phyloP scores from a whole-genome alignment of 2,797 vertebrate genomes.

The Aplochiton taeniatus region DNA sequence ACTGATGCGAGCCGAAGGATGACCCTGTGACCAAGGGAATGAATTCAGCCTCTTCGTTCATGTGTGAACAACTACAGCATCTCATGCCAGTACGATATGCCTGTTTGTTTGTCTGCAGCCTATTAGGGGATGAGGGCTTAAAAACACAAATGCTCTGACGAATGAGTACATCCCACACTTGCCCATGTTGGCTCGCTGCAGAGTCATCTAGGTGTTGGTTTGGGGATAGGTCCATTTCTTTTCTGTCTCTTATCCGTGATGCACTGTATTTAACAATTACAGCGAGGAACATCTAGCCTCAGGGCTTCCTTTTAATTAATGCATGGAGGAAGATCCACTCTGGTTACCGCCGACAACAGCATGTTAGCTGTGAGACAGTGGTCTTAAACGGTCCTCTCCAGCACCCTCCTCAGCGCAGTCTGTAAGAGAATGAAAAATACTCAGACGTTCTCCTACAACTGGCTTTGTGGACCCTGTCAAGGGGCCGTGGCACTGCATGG shows the following conservation, averaged over 20 bases:
- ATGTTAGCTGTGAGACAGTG: slow-evolving; percentile 49
- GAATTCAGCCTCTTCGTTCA: slow-evolving; percentile 32
- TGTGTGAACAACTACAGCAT: slow-evolving; percentile 25
- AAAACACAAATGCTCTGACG: no score
- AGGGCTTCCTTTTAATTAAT: slow-evolving; percentile 54
- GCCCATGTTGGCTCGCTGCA: no score
- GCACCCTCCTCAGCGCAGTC: slow-evolving; percentile 17
- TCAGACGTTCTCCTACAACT: slow-evolving; percentile 15
- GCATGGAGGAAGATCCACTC: slow-evolving; percentile 42
- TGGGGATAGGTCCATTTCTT: no score
- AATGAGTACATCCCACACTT: no score
- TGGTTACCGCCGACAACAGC: slow-evolving; percentile 21
- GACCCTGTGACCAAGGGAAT: slow-evolving; percentile 24
- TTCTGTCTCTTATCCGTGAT: slow-evolving; percentile 45
- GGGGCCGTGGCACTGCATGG: slow-evolving; percentile 19
- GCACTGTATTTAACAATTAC: slow-evolving; percentile 51
- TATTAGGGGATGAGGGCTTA: no score
- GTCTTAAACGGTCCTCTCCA: slow-evolving; percentile 37
- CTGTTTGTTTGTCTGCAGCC: neutral
- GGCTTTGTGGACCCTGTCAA: slow-evolving; percentile 22
- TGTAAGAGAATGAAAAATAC: slow-evolving; percentile 44
- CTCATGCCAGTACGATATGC: slow-evolving; percentile 14
- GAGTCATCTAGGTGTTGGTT: no score
- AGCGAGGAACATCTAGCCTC: slow-evolving; percentile 58
- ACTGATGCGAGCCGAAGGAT: slow-evolving; percentile 26